phyloP scores from a whole-genome alignment of 2,888 invertebrate genomes.

The Thalpophila matura region DNA sequence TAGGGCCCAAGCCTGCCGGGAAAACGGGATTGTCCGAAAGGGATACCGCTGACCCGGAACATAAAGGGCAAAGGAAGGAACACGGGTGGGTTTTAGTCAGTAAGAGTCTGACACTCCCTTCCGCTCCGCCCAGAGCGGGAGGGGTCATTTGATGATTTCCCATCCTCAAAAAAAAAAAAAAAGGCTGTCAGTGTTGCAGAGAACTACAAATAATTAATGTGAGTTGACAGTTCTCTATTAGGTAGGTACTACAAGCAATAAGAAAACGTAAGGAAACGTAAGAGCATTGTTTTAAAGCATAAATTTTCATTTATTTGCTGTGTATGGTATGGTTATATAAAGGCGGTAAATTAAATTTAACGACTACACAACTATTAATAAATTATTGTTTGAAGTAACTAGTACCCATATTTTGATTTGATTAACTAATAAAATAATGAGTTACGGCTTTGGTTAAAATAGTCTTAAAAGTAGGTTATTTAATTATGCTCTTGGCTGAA shows the following conservation, averaged over 20 bases:
- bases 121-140: no score
- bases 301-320: constrained; percentile 11
- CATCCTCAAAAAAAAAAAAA: no score
- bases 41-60: no score
- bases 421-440: constrained; percentile 17
- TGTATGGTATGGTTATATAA: constrained; percentile 14
- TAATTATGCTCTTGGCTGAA: not conserved
- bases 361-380: constrained; percentile 24
- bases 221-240: constrained; percentile 10
- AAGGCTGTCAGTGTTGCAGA: no score
- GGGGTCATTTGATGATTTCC: no score
- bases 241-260: no score
- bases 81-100: no score
- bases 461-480: not conserved
- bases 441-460: not conserved
- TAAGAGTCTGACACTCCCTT: no score
- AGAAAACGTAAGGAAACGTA: no score
- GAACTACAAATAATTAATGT: constrained; percentile 10
- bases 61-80: no score
- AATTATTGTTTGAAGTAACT: not conserved
- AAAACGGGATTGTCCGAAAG: no score
- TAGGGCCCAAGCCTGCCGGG: no score
- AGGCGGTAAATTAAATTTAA: constrained; percentile 28
- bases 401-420: constrained; percentile 12
- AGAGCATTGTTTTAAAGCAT: constrained; percentile 14